Conservation (phyloP, 2,113 vertebrate genomes). For the Elgaria multicarinata region DNA sequence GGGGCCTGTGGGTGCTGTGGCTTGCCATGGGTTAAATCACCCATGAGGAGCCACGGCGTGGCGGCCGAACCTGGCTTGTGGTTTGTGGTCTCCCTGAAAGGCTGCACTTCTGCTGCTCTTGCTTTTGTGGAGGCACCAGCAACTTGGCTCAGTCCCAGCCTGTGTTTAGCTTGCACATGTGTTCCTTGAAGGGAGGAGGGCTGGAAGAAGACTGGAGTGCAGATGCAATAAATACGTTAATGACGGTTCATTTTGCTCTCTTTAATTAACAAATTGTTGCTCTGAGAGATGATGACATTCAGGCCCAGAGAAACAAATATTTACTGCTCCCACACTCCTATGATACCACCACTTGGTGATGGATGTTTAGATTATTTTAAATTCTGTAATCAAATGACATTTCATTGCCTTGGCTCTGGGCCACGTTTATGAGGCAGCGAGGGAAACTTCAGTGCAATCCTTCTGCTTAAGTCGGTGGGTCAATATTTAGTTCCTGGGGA, state of each 20-base stretch:
- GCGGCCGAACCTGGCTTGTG: too few species aligned
- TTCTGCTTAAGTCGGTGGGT: background rate
- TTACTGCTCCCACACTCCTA: background rate
- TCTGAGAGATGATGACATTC: background rate
- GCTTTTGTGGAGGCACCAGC: background rate
- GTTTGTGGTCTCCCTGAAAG: background rate
- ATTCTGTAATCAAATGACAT: background rate
- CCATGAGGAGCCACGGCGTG: too few species aligned
- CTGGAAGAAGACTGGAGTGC: too few species aligned
- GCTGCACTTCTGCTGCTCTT: background rate
- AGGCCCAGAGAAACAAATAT: background rate
- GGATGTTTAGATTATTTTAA: background rate
- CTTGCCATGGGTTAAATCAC: too few species aligned
- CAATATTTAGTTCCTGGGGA: background rate
- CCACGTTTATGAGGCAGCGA: background rate
- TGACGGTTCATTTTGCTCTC: background rate
- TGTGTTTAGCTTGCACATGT: background rate
- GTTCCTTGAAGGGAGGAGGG: background rate
- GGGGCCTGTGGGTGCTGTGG: too few species aligned
- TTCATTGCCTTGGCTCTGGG: background rate
- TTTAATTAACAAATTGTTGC: background rate
- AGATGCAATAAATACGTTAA: background rate
- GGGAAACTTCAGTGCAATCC: background rate
- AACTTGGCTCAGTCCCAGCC: background rate
- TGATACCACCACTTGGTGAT: background rate